Conservation (phyloP, 2,113 vertebrate species). For the Colius striatus region DNA sequence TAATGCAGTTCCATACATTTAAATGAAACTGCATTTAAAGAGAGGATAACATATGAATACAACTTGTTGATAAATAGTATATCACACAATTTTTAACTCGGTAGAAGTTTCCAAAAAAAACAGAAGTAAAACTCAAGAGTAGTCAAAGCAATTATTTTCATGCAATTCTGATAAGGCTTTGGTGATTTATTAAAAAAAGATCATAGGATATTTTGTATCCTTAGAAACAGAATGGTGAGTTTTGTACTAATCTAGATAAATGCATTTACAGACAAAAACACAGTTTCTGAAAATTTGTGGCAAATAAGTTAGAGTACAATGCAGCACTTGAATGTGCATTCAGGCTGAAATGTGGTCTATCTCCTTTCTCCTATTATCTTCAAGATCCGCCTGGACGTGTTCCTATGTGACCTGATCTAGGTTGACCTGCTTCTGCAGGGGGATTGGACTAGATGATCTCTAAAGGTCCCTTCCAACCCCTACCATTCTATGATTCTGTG, state of each 20-base stretch:
- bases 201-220: neutral
- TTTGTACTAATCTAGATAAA: neutral
- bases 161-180: neutral
- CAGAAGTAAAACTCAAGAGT: neutral
- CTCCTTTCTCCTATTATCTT: neutral
- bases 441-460: too few species aligned
- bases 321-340: neutral
- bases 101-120: neutral
- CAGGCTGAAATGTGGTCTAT: neutral
- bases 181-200: neutral
- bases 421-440: too few species aligned
- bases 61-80: neutral
- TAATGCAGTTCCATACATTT: neutral
- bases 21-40: constrained; percentile 39
- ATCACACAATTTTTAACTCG: neutral
- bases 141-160: neutral
- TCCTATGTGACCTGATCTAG: too few species aligned
- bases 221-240: neutral
- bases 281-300: neutral
- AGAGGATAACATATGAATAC: neutral
- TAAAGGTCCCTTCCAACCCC: too few species aligned
- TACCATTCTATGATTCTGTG: too few species aligned
- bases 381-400: too few species aligned
- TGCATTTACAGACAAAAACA: neutral
- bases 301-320: neutral